Base-by-base conservation (phyloP, 2,113 vertebrate genomes). In the Myotis brandtii region DNA sequence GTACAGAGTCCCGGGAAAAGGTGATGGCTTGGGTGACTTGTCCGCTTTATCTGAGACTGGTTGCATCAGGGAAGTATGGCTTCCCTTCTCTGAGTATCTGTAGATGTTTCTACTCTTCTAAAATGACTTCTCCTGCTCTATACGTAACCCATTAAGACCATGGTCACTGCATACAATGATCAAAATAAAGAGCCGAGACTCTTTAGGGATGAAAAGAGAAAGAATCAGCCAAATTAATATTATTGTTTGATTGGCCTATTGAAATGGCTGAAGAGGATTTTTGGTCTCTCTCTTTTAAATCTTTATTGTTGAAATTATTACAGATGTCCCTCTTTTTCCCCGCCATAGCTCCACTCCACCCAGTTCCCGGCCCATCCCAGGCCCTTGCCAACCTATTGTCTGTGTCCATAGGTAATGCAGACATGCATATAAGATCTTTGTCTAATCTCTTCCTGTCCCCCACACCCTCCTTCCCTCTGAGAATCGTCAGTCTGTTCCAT, bases 1-100 rank as follows among this genome's bases (percentile, higher is more conserved):
- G 96, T 76, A 25, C 95, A 96, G 92, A 85, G 96, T 96, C 89
- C 83, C 46, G 83, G 95, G 75, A 0, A 6, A 75, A 46, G 79
- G 89, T 93, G 80, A 80, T 0, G 0, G 80, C 54, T 69, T 80
- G 56, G 64, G 50, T 46, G 56, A 50, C 34, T 43, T 70, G 43
- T 52, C 1, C 0, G 10, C 8, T 34, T 50, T 66, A 50, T 21
- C 77, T 17, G 37, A 56, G 73, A 50, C 25, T 5, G 27, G 9
- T 50, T 67, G 10, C 32, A 12, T n/a, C 18, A 0, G 48, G 50
- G 5, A 77, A 23, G 5, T 87, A 69, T 40, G 40, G 14, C 48
- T 56, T 77, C 80, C 80, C 21, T 32, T 30, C 50, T 80, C 64
- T 76, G 86, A 87, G 46, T 25, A 77, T 86, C 66, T 83, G 48